Evolutionary conservation across 2,888 invertebrate genomes (phyloP), one percentile per base, ranked within the genome.

Genomic region (Tetranychus truncatus): DNA sequence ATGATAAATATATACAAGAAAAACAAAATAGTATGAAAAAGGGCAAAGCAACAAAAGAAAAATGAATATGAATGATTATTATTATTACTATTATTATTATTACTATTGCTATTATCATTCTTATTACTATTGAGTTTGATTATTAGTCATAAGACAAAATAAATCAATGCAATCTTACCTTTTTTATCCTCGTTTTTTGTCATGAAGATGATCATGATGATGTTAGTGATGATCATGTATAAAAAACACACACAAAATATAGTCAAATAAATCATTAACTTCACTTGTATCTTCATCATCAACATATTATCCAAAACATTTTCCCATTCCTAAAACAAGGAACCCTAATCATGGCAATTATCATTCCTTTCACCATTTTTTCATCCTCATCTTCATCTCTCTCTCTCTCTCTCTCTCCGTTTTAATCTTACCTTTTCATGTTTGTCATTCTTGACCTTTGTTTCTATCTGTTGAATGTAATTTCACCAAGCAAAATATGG

Each of bases 221-320:
- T 24, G 11, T 69, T 21, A 21, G 34, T 69, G 67, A 67, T 67
- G 69, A 20, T 69, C 18, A 69, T 69, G 69, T 24, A 69, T 20
- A 21, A 69, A 24, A 69, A 69, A 69, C 9, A 69, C 21, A n/a
- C 9, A 24, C 34, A 69, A 15, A 69, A 20, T 21, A 69, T 69
- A 24, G 20, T 24, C 34, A 20, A 20, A 6, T 11, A 11, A 20
- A 69, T 69, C 21, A 69, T 24, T 11, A 18, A n/a, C 34, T 69
- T 20, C 20, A 69, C 21, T 11, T 11, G n/a, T 11, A 24, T 69
- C 20, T 11, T 24, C 21, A 24, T 69, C 21, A 21, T 24, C 69
- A 6, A 20, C n/a, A 21, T 67, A 21, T 69, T 6, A 69, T 69
- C 69, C 6, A 11, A 21, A 24, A 69, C 11, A n/a, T 24, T 21